Percentiles rank a stretch among this genome's conserved stretches.
Evolutionary conservation across 1,140 invertebrate genomes (phyloP).

Genomic region (Proales similis): DNA sequence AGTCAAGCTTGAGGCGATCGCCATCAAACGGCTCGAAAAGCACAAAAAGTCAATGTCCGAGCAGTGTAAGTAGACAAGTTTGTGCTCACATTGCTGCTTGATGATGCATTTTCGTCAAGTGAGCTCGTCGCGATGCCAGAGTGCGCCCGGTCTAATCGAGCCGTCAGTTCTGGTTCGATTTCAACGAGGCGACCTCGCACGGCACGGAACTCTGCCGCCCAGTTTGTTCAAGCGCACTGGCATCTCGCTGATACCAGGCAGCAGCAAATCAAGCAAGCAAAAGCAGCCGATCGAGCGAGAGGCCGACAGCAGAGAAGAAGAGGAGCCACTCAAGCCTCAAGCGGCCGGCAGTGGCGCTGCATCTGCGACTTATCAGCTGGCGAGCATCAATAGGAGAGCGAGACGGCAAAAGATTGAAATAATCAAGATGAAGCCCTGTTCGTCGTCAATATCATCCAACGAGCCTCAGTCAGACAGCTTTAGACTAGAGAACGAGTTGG

Average conservation of each 20-base stretch:
- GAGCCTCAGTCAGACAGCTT: too few species aligned
- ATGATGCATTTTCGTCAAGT: slow-evolving; percentile 56
- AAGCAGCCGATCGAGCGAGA: neutral
- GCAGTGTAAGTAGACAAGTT: slow-evolving; percentile 72
- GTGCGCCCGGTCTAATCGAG: slow-evolving; percentile 86
- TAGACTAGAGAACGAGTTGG: too few species aligned
- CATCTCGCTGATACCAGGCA: neutral
- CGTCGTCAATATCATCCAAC: too few species aligned
- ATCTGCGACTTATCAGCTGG: too few species aligned
- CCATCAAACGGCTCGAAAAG: slow-evolving; percentile 88
- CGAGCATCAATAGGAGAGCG: too few species aligned
- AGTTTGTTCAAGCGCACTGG: slow-evolving; percentile 19
- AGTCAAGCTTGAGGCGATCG: slow-evolving; percentile 89
- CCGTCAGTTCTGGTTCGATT: too few species aligned
- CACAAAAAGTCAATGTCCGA: slow-evolving; percentile 83
- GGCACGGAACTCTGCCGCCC: slow-evolving; percentile 24
- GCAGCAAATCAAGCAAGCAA: neutral
- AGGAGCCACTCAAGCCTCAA: too few species aligned
- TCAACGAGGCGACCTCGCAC: neutral
- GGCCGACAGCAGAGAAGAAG: neutral
- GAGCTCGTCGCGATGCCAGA: slow-evolving; percentile 83
- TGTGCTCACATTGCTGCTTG: neutral
- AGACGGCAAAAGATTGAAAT: too few species aligned
- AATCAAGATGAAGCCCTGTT: too few species aligned
- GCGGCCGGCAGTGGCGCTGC: too few species aligned